phyloP scores from a whole-genome alignment of 2,797 vertebrate genomes.

The Zalophus californianus region DNA sequence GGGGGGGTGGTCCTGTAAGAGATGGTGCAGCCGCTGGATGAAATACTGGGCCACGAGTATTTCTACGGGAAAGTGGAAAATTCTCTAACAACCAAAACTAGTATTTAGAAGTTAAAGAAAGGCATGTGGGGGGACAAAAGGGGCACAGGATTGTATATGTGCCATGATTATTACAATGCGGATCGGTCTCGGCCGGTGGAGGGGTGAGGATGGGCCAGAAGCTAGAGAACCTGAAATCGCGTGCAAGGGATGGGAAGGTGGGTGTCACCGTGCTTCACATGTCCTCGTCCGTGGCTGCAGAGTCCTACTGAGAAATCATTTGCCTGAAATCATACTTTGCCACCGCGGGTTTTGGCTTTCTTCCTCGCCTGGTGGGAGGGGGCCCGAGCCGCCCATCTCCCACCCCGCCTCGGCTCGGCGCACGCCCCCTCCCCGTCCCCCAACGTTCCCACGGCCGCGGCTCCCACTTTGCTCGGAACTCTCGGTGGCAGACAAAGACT shows the following conservation, averaged over 20 bases:
- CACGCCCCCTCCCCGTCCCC: not conserved
- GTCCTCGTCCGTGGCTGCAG: not conserved
- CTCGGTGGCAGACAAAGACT: constrained; percentile 80
- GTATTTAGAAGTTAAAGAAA: constrained; percentile 27
- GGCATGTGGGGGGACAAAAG: not conserved
- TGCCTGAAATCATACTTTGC: not conserved
- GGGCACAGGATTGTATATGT: no score
- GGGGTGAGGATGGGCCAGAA: not conserved
- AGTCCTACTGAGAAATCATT: not conserved
- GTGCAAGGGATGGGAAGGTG: not conserved
- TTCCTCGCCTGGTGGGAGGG: not conserved
- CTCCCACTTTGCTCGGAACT: constrained; percentile 16
- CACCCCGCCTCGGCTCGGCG: not conserved
- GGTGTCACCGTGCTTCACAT: not conserved
- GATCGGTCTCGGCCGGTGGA: not conserved
- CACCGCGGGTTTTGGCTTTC: not conserved
- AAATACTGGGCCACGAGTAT: not conserved
- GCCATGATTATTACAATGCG: not conserved
- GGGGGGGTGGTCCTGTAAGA: not conserved
- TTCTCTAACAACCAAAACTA: not conserved
- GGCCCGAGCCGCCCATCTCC: not conserved
- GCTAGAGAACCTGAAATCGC: not conserved
- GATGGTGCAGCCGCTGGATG: not conserved
- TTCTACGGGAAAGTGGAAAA: not conserved
- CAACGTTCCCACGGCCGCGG: not conserved